Conservation (phyloP, 2,113 vertebrate species). For the Dicerorhinus sumatrensis region DNA sequence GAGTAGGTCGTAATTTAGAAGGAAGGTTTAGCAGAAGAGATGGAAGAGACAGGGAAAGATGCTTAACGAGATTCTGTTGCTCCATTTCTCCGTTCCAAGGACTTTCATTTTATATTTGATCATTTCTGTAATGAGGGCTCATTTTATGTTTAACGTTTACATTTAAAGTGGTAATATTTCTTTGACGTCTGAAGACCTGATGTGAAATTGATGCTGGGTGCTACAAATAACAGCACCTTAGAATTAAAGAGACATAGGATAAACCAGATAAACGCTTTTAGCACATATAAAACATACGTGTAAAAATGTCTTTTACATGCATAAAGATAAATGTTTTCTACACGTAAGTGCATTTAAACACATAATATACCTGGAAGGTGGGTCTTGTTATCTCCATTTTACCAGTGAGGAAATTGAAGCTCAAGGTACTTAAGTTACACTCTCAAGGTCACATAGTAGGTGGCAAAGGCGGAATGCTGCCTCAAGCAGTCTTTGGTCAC, state of each 20-base stretch:
- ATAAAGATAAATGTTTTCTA: background rate
- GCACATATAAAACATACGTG: background rate
- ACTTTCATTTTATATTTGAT: conserved; percentile 55
- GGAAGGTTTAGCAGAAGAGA: background rate
- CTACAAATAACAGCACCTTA: background rate
- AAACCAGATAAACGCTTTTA: background rate
- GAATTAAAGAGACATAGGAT: background rate
- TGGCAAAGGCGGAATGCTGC: background rate
- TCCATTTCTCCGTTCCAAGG: background rate
- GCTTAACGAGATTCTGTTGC: conserved; percentile 28
- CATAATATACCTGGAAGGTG: background rate
- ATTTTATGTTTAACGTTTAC: conserved; percentile 39
- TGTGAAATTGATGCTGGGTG: background rate
- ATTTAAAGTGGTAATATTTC: conserved; percentile 37
- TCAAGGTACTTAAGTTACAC: background rate
- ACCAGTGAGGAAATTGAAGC: background rate
- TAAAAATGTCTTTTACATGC: background rate
- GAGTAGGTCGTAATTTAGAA: conserved; percentile 41
- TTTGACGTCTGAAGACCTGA: background rate
- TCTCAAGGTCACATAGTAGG: background rate
- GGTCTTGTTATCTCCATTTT: background rate
- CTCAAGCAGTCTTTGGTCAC: background rate
- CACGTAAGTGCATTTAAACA: background rate
- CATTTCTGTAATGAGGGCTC: conserved; percentile 51
- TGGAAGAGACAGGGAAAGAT: background rate